Conservation (phyloP, 2,797 vertebrate species). For the Buceros bicornis region DNA sequence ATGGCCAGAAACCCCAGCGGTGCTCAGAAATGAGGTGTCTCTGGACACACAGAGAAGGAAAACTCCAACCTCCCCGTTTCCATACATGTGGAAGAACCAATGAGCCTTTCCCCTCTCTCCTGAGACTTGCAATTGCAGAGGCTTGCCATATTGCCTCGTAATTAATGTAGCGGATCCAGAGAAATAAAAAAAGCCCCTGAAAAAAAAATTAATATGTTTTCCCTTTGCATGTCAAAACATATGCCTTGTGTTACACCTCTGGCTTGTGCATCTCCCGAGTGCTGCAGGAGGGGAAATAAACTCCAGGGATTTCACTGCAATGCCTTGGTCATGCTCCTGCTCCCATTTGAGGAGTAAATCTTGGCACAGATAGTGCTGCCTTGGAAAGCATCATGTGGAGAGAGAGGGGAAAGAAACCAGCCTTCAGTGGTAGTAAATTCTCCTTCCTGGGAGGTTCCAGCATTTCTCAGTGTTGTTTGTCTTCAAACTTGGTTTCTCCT, state of each 20-base stretch:
- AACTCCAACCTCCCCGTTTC: background rate
- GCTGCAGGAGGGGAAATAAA: background rate
- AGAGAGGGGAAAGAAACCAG: background rate
- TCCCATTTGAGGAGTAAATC: background rate
- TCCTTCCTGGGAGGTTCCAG: background rate
- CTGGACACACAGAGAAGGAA: background rate
- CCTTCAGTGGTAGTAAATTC: background rate
- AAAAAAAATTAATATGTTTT: background rate
- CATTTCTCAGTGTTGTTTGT: background rate
- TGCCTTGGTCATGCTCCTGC: background rate
- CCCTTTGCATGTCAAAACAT: background rate
- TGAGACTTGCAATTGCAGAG: background rate
- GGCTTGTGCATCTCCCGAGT: background rate
- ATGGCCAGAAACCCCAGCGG: background rate
- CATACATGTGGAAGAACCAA: background rate
- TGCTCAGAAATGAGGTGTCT: slow-evolving; percentile 24
- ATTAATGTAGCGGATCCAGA: background rate
- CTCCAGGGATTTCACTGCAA: background rate
- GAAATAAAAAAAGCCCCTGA: background rate
- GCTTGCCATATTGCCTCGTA: background rate
- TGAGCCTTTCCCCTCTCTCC: background rate
- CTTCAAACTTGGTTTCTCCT: background rate
- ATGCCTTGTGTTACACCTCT: background rate
- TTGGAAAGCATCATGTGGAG: background rate
- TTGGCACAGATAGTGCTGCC: background rate